phyloP scores from a whole-genome alignment of 2,797 vertebrate species.

The Tarsius wallacei region DNA sequence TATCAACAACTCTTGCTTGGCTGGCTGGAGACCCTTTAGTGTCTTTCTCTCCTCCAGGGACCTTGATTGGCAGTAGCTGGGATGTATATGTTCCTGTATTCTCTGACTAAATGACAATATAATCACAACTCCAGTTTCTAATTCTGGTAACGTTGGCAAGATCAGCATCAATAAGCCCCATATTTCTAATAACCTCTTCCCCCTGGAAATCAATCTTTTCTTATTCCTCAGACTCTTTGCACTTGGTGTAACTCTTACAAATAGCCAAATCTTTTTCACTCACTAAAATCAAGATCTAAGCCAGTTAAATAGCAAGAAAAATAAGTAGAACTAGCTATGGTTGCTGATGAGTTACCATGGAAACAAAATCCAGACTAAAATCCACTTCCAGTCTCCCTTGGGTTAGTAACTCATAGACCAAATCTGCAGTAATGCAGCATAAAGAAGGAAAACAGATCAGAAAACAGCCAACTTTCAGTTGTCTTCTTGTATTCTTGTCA shows the following conservation, averaged over 20 bases:
- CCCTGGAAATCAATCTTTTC: neutral
- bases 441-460: neutral
- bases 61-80: neutral
- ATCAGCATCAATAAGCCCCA: neutral
- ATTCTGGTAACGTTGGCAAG: neutral
- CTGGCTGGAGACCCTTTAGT: neutral
- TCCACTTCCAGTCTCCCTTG: conserved; percentile 40
- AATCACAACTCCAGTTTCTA: neutral
- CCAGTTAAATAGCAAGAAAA: conserved; percentile 60
- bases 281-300: conserved; percentile 54
- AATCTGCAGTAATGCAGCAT: neutral
- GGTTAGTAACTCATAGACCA: neutral
- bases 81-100: neutral
- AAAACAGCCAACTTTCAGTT: neutral
- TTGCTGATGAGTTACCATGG: conserved; percentile 64
- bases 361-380: conserved; percentile 66
- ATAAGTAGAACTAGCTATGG: conserved; percentile 1
- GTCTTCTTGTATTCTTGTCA: neutral
- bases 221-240: neutral
- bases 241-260: conserved; percentile 12
- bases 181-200: neutral
- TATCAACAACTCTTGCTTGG: neutral
- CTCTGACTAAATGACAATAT: neutral
- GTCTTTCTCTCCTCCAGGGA: neutral
- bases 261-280: conserved; percentile 26